Evolutionary conservation across 2,888 invertebrate species (phyloP), one percentile per base, ranked within the genome.

Genomic region (Aleiodes leptofemur): DNA sequence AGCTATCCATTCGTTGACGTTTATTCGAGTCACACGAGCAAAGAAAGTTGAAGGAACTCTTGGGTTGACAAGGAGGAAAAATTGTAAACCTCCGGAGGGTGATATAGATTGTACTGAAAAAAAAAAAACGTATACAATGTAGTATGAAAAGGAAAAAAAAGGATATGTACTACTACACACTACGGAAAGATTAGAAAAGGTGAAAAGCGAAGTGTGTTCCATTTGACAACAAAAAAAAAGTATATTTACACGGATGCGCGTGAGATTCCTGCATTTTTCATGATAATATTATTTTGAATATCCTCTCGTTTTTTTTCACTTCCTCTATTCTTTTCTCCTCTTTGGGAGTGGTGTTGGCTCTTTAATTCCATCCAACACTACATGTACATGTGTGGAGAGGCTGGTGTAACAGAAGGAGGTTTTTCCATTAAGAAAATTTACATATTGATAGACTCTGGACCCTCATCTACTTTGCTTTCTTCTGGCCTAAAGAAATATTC

Each of bases 401-500:
- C 73, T 56, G 73, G 76, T 23, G 23, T 77, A 78, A 81, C 77
- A 79, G 78, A 78, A 76, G 79, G 79, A 77, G 78, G 82, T 43
- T 84, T 85, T 86, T 84, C 82, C 85, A 86, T 86, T 85, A 86
- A 80, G 80, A 77, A 81, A 84, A 86, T 86, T 86, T 86, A 78
- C 85, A 86, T 86, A 85, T 85, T 85, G 84, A 86, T 86, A 81
- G 83, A 84, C 83, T 76, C 71, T 75, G 73, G 69, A 64, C 71
- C 69, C 66, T 72, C 51, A 51, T 51, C 72, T 48, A 72, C 56
- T 72, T 50, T 11, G 68, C 68, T 57, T 51, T 57, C 51, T 68
- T 64, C 16, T 48, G 23, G n/a, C 64, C 16, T 48, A 43, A 64
- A 64, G 64, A 64, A 43, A 64, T 16, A 64, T 57, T 57, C 64